Evolutionary conservation across 1,140 invertebrate species (phyloP), one percentile per base, ranked within the genome.

Genomic region (Meloidogyne chitwoodi): DNA sequence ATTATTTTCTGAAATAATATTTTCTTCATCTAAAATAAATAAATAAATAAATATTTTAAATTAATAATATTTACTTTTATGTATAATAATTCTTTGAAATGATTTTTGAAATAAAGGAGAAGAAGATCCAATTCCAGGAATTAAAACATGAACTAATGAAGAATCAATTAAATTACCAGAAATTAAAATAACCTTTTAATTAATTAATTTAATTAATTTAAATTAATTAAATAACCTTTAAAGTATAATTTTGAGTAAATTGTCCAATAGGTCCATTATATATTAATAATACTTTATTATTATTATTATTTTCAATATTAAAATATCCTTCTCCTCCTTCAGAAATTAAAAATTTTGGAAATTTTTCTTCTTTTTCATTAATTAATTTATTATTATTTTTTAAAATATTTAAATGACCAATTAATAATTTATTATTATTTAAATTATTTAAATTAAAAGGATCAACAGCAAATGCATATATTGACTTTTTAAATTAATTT

Each of bases 381-480:
- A 11, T 34, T 68, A 24, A 26, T 29, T 34, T 14, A 6, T 3
- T 68, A 4, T 68, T 41, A 31, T 68, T 68, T 19, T 1, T 16
- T 68, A 41, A 68, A 68, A 14, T 19, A 56, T 68, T 41, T 56
- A 41, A 31, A 68, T 56, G 26, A 16, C 67, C 38, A 68, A 44
- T 56, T 56, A 56, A 56, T n/a, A 56, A 19, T 16, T 56, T 56
- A n/a, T n/a, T 48, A 16, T 16, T n/a, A n/a, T n/a, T 56, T n/a
- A 5, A 56, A 56, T 56, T 56, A 56, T 56, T 56, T 56, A 44
- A 26, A 56, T 24, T 41, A 27, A 68, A 34, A 26, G 67, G 67
- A n/a, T 68, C 31, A 31, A 68, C 14, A 41, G 67, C 67, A 68
- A 68, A 68, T 68, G 67, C 67, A 34, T 68, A 68, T 14, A 68